Evolutionary conservation across 2,113 vertebrate species (phyloP).

Genomic region (Melanotaenia duboulayi): DNA sequence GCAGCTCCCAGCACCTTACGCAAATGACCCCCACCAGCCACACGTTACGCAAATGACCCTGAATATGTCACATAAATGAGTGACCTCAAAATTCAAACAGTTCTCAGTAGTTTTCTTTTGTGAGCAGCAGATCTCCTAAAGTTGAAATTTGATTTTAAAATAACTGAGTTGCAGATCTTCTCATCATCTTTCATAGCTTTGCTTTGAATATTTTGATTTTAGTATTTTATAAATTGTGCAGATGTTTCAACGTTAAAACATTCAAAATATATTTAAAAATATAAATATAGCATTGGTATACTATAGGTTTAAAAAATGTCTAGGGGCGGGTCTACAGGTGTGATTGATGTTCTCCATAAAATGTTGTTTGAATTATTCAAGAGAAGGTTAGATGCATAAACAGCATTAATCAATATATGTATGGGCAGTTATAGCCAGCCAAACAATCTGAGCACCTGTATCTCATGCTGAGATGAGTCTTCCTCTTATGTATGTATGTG

Average conservation of each 20-base stretch:
- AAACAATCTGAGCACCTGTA: slow-evolving; percentile 55
- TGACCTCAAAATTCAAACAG: slow-evolving; percentile 59
- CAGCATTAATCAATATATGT: slow-evolving; percentile 77
- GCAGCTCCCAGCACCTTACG: slow-evolving; percentile 62
- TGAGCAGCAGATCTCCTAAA: slow-evolving; percentile 8
- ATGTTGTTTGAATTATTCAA: slow-evolving; percentile 81
- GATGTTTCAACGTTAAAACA: neutral
- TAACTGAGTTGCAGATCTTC: neutral
- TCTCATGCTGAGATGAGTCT: slow-evolving; percentile 37
- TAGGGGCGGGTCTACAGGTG: slow-evolving; percentile 45
- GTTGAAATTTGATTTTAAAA: slow-evolving; percentile 13
- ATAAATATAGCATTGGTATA: slow-evolving; percentile 23
- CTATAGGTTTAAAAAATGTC: slow-evolving; percentile 26
- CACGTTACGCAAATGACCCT: slow-evolving; percentile 76
- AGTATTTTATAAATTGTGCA: neutral
- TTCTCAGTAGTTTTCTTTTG: slow-evolving; percentile 23
- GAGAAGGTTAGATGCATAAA: slow-evolving; percentile 79
- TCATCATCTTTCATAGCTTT: too few relatives aligned
- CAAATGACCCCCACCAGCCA: slow-evolving; percentile 66
- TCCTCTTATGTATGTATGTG: slow-evolving; percentile 32
- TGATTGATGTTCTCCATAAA: slow-evolving; percentile 78
- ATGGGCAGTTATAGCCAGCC: slow-evolving; percentile 62
- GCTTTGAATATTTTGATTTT: neutral
- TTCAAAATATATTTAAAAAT: slow-evolving; percentile 18
- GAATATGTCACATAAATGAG: slow-evolving; percentile 68